Evolutionary conservation across 1,140 invertebrate species (phyloP).

Genomic region (Drosophila bifasciata): DNA sequence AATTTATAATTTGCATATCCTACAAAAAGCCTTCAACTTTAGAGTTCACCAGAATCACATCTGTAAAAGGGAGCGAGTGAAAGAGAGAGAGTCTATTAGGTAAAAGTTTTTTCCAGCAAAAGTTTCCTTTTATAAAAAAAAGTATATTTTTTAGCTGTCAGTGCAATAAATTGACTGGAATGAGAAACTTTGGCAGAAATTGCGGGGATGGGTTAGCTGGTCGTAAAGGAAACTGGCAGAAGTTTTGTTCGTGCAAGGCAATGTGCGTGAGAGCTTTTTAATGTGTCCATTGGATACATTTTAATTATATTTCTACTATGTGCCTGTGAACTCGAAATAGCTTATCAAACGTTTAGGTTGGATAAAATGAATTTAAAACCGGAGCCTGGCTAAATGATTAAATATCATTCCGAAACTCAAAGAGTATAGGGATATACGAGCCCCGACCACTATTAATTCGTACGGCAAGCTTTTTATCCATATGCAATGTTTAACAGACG

Average conservation of each 20-base stretch:
- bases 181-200: constrained; percentile 24
- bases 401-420: too few relatives aligned
- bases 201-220: constrained; percentile 35
- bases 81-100: constrained; percentile 60
- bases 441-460: too few relatives aligned
- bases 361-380: too few relatives aligned
- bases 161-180: constrained; percentile 76
- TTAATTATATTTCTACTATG: constrained; percentile 57
- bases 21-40: constrained; percentile 81
- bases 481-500: too few relatives aligned
- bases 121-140: constrained; percentile 39
- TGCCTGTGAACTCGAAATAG: constrained; percentile 21
- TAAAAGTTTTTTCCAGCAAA: constrained; percentile 67
- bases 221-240: constrained; percentile 43
- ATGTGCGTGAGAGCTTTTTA: constrained; percentile 62
- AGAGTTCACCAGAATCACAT: constrained; percentile 49
- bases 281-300: constrained; percentile 59
- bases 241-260: constrained; percentile 27
- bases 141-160: constrained; percentile 55
- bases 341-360: constrained; percentile 30
- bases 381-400: too few relatives aligned
- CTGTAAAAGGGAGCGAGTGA: constrained; percentile 33
- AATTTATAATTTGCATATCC: constrained; percentile 82
- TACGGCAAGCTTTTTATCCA: too few relatives aligned
- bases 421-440: too few relatives aligned